Evolutionary conservation across 2,797 vertebrate species (phyloP).

Genomic region (Mormyrops attenuatus): DNA sequence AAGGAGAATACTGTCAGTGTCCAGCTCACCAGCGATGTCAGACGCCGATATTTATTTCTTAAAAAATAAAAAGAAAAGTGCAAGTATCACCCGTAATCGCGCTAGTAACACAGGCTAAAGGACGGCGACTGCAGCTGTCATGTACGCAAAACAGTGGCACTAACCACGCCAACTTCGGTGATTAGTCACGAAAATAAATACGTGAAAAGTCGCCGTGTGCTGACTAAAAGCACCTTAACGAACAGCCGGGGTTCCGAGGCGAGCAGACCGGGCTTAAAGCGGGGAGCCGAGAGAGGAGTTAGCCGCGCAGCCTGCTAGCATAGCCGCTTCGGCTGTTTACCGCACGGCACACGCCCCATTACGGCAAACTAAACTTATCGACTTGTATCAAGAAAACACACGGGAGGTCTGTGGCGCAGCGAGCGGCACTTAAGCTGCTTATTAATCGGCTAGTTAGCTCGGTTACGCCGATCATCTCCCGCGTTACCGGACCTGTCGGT

Average conservation of each 20-base stretch:
- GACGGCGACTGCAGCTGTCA: not conserved
- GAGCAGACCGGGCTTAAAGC: not conserved
- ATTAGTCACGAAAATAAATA: not conserved
- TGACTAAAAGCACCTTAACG: not conserved
- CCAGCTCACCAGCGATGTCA: not conserved
- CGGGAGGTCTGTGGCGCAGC: not conserved
- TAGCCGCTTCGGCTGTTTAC: slow-evolving; percentile 4
- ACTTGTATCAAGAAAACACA: not conserved
- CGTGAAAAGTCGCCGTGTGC: not conserved
- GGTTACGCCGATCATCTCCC: not conserved
- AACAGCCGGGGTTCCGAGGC: not conserved
- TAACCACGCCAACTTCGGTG: not conserved
- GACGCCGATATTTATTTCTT: not conserved
- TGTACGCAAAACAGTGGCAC: not conserved
- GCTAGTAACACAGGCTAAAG: not conserved
- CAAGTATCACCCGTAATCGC: not conserved
- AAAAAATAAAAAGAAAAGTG: not conserved
- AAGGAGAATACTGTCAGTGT: not conserved
- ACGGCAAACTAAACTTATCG: slow-evolving; percentile 5
- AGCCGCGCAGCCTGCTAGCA: not conserved
- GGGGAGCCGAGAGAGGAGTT: not conserved
- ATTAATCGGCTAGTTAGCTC: not conserved
- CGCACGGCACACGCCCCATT: slow-evolving; percentile 13
- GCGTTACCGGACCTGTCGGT: not conserved
- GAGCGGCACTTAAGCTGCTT: not conserved